phyloP scores from a whole-genome alignment of 2,888 invertebrate genomes.

The Acanthosoma haemorrhoidale region DNA sequence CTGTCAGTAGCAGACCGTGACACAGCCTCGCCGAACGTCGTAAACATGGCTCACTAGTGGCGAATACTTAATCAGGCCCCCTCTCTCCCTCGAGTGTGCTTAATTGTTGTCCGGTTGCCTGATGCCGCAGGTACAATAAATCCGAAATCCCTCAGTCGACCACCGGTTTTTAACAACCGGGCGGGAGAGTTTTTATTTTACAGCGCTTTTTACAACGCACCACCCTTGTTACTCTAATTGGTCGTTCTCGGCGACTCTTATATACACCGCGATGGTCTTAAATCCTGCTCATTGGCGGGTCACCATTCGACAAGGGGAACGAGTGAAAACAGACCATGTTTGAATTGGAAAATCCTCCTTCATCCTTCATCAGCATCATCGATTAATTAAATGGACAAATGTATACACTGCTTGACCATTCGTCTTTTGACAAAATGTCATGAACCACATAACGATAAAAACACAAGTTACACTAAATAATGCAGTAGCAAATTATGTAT shows the following conservation, averaged over 20 bases:
- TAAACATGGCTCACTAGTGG: background rate
- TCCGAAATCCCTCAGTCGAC: background rate
- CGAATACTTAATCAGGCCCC: background rate
- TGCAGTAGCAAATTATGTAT: too few relatives aligned
- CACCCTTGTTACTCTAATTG: conserved; percentile 7
- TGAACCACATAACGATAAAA: too few relatives aligned
- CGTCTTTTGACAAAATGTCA: too few relatives aligned
- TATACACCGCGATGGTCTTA: too few relatives aligned
- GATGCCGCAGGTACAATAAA: background rate
- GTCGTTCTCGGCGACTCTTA: background rate
- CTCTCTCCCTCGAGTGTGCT: too few relatives aligned
- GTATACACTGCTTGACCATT: too few relatives aligned
- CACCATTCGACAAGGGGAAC: too few relatives aligned
- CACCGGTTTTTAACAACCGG: background rate
- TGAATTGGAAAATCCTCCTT: too few relatives aligned
- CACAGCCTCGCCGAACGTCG: background rate
- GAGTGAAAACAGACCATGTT: too few relatives aligned
- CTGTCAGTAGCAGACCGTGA: background rate
- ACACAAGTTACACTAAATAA: too few relatives aligned
- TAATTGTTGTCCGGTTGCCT: background rate
- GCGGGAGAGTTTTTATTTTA: background rate
- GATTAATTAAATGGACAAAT: too few relatives aligned
- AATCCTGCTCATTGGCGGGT: background rate
- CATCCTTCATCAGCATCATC: too few relatives aligned
- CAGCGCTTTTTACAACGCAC: background rate